Conservation (phyloP, 2,888 invertebrate genomes). For the Metopia argyrocephala region DNA sequence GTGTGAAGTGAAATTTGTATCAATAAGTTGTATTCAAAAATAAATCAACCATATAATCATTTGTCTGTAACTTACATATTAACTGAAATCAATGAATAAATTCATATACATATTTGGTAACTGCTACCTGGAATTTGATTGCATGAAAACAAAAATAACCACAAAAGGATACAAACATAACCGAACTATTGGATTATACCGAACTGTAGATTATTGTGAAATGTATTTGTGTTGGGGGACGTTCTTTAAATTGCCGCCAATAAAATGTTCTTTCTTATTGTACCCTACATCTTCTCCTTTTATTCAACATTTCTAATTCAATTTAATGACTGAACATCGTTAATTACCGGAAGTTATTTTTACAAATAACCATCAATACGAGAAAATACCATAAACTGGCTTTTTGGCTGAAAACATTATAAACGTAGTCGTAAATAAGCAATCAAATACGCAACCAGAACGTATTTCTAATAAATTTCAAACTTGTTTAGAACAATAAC, state of each 20-base stretch:
- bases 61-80: too few relatives aligned
- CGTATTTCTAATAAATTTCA: not conserved
- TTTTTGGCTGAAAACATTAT: conserved; percentile 14
- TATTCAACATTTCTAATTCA: not conserved
- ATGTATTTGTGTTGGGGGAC: too few relatives aligned
- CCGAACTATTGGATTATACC: too few relatives aligned
- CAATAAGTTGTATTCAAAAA: too few relatives aligned
- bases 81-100: too few relatives aligned
- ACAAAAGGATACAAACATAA: too few relatives aligned
- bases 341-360: conserved; percentile 50
- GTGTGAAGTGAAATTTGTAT: too few relatives aligned
- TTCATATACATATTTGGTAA: too few relatives aligned
- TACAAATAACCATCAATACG: conserved; percentile 37
- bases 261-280: not conserved
- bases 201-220: too few relatives aligned
- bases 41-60: too few relatives aligned
- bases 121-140: too few relatives aligned
- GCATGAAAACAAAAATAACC: too few relatives aligned
- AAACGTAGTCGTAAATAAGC: not conserved
- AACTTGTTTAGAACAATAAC: not conserved
- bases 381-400: conserved; percentile 12
- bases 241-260: conserved; percentile 22
- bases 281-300: not conserved
- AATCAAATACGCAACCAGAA: not conserved
- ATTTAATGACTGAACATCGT: conserved; percentile 8